Percentiles rank a stretch among this genome's conserved stretches.
Conservation (phyloP, 2,888 invertebrate species). For the Drosophila pegasa region DNA sequence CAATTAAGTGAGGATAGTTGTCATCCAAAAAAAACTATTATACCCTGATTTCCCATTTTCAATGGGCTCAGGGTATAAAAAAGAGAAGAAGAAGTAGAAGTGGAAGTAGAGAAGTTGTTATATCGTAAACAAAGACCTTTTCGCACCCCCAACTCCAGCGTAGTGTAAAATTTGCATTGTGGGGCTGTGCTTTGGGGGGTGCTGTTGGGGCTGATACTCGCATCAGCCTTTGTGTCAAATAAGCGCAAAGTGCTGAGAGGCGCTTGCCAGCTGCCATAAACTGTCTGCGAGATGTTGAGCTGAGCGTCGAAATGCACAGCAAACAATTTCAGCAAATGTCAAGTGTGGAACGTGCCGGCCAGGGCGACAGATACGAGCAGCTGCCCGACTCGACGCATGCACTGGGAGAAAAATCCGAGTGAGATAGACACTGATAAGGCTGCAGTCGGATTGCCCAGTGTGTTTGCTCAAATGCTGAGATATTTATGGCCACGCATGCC, state of each 20-base stretch:
- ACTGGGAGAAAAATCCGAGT: neutral
- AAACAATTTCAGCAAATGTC: constrained; percentile 67
- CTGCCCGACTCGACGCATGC: constrained; percentile 13
- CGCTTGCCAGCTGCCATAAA: constrained; percentile 41
- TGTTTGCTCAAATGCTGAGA: constrained; percentile 27
- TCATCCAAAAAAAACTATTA: no score
- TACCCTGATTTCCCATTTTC: no score
- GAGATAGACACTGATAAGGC: constrained; percentile 40
- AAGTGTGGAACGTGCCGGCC: constrained; percentile 48
- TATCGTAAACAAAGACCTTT: constrained; percentile 68
- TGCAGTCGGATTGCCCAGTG: constrained; percentile 31
- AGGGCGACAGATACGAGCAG: constrained; percentile 19
- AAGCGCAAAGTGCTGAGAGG: constrained; percentile 66
- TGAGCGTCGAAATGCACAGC: constrained; percentile 50
- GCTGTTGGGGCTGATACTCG: constrained; percentile 11
- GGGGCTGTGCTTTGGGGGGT: no score
- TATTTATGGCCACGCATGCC: constrained; percentile 34
- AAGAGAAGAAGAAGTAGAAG: no score
- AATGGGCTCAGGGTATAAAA: no score
- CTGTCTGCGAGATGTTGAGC: constrained; percentile 39
- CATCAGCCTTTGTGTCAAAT: constrained; percentile 74
- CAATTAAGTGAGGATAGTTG: no score
- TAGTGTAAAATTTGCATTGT: constrained; percentile 72
- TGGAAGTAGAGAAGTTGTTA: constrained; percentile 70
- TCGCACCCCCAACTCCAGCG: neutral